These are phyloP conservation scores for Panthera tigris DNA, from an alignment of 2,113 vertebrate genomes.

Conservation along the genomic window DNA sequence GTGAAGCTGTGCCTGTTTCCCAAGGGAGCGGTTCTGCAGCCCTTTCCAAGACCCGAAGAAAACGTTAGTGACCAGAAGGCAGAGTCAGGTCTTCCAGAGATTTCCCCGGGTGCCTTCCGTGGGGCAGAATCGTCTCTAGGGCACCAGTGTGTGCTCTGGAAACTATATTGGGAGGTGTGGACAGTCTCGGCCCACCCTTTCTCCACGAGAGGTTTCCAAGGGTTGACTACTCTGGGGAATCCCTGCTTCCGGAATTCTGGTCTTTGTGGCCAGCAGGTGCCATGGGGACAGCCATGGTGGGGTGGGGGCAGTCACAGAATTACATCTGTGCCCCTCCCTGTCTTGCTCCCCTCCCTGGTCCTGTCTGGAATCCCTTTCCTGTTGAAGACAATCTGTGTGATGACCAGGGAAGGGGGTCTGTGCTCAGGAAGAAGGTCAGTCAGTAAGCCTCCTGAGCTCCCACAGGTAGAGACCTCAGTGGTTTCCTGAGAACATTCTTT, in stretches of 20 bases:
- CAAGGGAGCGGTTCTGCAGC: neutral
- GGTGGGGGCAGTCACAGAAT: neutral
- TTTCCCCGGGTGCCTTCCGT: accelerated
- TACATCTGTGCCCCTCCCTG: neutral
- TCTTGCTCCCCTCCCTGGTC: neutral
- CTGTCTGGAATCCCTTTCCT: neutral
- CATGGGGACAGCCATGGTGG: accelerated
- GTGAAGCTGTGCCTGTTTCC: neutral
- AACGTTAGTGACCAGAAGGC: neutral
- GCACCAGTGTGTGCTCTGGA: neutral
- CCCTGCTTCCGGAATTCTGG: neutral
- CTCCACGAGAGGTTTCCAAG: neutral
- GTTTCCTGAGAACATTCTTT: neutral
- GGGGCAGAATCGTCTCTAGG: no score
- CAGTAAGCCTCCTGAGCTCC: neutral
- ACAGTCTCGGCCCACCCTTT: neutral
- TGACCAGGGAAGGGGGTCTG: neutral
- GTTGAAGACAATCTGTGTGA: neutral
- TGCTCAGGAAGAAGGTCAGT: neutral
- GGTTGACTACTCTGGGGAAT: neutral
- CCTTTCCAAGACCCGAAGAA: neutral
- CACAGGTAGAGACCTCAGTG: neutral
- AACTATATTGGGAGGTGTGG: neutral
- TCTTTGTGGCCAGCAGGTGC: neutral
- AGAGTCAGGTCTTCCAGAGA: neutral